Base-by-base conservation (phyloP, 2,888 invertebrate genomes). In the Erebia aethiops region DNA sequence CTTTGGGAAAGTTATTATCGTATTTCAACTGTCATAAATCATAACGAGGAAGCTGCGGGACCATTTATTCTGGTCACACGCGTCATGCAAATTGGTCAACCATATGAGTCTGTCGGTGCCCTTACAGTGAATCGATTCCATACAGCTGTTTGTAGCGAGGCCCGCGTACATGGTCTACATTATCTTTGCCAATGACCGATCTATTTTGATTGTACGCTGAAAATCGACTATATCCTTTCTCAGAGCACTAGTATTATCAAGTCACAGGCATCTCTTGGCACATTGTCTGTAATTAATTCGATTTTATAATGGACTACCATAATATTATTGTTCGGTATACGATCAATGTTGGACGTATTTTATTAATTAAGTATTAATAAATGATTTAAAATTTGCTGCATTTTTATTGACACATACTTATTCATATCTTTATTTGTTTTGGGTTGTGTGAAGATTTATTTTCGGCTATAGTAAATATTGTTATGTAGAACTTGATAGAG, bases 121-220 rank as follows among this genome's bases (percentile, higher is more conserved):
- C 74, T 72, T 71, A 73, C 69, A 74, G 71, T 87, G 86, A 86
- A 87, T 89, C 89, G 88, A 88, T 87, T 83, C 80, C 73, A 74
- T 90, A 87, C 87, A 92, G 90, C 87, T 91, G 92, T 87, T 92
- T 91, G 77, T 77, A 78, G 80, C 76, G 74, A 76, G 74, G 75
- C 75, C 72, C 63, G 74, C 73, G 74, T 72, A 71, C 67, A 56
- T 75, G 78, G 80, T 79, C 76, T 83, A 84, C 83, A 90, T 91
- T 91, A 89, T 91, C 83, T 86, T 81, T 77, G 77, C 79, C 78
- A 84, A 81, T 80, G 81, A 71, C 71, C 70, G 78, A 77, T 84
- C 85, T 87, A 87, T 88, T 89, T 85, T 83, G 75, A 79, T 78
- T 79, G 77, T 77, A 68, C 71, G 78, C 83, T 86, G 83, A 82